Conservation (phyloP, 2,113 vertebrate species). For the Crypturellus undulatus region DNA sequence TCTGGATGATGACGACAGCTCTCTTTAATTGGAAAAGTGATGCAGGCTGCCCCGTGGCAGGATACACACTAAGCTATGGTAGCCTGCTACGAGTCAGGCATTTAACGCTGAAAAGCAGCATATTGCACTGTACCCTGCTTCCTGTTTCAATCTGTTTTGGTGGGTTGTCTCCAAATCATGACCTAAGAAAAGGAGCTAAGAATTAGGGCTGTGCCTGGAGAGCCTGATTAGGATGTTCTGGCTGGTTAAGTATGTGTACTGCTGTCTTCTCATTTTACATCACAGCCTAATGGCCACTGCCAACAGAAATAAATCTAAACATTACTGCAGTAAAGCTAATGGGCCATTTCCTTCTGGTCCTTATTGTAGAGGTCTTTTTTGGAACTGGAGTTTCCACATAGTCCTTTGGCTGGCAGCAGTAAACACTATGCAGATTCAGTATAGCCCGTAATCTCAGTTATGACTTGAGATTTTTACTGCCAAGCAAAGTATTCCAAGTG, state of each 20-base stretch:
- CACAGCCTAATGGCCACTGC: background rate
- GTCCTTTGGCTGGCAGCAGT: constrained; percentile 1
- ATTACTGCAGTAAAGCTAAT: background rate
- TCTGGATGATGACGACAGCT: background rate
- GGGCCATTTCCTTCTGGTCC: background rate
- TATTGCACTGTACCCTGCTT: background rate
- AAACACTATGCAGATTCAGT: background rate
- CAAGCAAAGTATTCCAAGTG: background rate
- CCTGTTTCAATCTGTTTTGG: background rate
- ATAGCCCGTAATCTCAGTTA: background rate
- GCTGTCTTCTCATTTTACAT: background rate
- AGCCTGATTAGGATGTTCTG: constrained; percentile 4
- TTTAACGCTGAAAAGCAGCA: background rate
- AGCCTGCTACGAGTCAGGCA: background rate
- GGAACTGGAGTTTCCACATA: background rate
- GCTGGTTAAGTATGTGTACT: background rate
- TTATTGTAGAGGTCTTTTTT: background rate
- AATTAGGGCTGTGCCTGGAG: background rate
- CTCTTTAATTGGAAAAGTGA: background rate
- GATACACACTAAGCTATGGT: background rate
- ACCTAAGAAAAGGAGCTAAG: background rate
- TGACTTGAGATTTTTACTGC: background rate
- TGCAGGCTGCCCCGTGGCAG: background rate
- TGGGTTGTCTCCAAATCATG: background rate
- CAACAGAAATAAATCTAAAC: background rate